Conservation (phyloP, 2,113 vertebrate species). For the Stictonetta naevosa region DNA sequence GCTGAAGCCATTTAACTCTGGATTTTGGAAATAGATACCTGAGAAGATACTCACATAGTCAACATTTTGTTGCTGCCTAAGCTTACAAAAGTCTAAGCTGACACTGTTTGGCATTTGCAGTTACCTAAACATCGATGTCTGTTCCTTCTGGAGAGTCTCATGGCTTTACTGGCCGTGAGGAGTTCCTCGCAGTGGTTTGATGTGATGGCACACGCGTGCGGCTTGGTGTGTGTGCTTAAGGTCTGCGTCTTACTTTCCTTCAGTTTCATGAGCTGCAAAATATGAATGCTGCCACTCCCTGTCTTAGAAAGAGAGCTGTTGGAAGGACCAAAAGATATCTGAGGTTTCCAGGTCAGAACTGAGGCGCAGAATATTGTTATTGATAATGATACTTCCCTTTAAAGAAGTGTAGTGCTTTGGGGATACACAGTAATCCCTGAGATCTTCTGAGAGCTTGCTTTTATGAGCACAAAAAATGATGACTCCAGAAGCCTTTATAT, state of each 20-base stretch:
- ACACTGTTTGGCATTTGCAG: not conserved
- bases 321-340: not conserved
- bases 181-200: not conserved
- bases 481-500: not conserved
- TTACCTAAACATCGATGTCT: fast-evolving
- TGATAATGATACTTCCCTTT: not conserved
- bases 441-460: not conserved
- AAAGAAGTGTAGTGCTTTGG: not conserved
- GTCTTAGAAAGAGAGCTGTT: not conserved
- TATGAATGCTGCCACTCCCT: not conserved
- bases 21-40: not conserved
- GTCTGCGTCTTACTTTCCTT: not conserved
- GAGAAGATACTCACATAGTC: not conserved
- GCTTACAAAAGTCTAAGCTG: not conserved
- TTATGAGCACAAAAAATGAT: not conserved
- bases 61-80: not conserved
- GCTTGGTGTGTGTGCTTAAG: not conserved
- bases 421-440: not conserved
- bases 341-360: not conserved
- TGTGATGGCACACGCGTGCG: fast-evolving
- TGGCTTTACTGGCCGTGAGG: not conserved
- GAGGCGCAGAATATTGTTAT: not conserved
- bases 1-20: not conserved
- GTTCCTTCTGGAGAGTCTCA: fast-evolving
- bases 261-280: not conserved